Evolutionary conservation across 1,140 invertebrate genomes (phyloP), one percentile per base, ranked within the genome.

Genomic region (Zophobas morio): DNA sequence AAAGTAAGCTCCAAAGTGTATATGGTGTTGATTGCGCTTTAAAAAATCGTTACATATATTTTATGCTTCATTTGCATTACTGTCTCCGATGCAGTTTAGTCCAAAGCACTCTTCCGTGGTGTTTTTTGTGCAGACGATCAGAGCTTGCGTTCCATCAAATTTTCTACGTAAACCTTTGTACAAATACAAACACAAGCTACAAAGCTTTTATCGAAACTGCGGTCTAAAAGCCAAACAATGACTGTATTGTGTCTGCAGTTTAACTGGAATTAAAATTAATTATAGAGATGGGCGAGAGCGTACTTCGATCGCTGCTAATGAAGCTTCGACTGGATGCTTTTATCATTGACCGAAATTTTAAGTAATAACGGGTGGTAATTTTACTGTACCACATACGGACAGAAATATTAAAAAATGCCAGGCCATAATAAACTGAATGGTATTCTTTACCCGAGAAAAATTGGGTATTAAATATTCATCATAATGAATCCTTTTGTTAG

Each of bases 401-500:
- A 36, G 37, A 66, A 66, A 39, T 66, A 66, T 66, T 66, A 66
- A 66, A 60, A 63, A 63, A 63, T 6, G 37, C 6, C 40, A 20
- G 6, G n/a, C n/a, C 40, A 39, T 66, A 66, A 66, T 66, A 66
- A 66, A 66, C 3, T n/a, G 39, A 20, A 51, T 51, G 49, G 49
- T 20, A 20, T 51, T 51, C 20, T 51, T 2, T 51, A 51, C 49
- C 20, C n/a, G 4, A 20, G 8, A 66, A 66, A 63, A 66, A 66
- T 66, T 66, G 37, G n/a, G 39, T 63, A 63, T 63, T 63, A 63
- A 63, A 63, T 63, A 40, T 63, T 63, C 36, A 37, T 20, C 35
- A 40, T 63, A 63, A 63, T 63, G 57, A 63, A 63, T 63, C 57
- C 57, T 63, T 63, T 63, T 63, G 57, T 57, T 57, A 57, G 34